These are phyloP conservation scores for Galaxea fascicularis DNA, from an alignment of 92 coral and sea anemone species.

Conservation along the genomic window DNA sequence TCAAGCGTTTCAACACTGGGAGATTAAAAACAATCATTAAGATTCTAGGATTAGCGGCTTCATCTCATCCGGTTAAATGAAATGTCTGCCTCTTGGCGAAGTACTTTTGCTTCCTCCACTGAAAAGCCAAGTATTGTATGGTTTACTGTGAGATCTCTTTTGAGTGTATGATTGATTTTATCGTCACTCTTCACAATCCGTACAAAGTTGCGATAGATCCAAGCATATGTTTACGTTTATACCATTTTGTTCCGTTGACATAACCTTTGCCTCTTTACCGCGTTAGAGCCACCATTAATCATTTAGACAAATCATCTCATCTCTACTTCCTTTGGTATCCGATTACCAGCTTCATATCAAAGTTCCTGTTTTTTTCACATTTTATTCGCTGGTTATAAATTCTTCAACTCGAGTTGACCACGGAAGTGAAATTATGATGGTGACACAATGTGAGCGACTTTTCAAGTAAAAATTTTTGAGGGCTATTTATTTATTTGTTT, in stretches of 20 bases:
- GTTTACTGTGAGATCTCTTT: too few species aligned
- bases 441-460: not conserved
- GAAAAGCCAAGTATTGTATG: not conserved
- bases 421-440: not conserved
- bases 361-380: not conserved
- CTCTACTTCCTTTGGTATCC: not conserved
- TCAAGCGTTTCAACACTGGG: constrained; percentile 30
- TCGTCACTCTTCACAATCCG: too few species aligned
- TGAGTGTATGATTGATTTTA: too few species aligned
- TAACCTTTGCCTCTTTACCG: constrained; percentile 16
- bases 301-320: not conserved
- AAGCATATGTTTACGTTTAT: too few species aligned
- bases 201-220: too few species aligned
- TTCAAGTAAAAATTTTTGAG: not conserved
- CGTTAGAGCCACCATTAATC: not conserved
- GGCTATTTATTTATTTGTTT: too few species aligned
- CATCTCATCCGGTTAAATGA: not conserved
- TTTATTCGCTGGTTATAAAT: not conserved
- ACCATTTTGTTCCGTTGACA: not conserved
- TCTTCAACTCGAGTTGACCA: too few species aligned
- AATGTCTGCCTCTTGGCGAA: not conserved
- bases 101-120: not conserved
- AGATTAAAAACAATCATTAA: constrained; percentile 5
- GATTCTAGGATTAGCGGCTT: constrained; percentile 21
- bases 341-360: not conserved